phyloP scores from a whole-genome alignment of 92 coral and sea anemone genomes.

The Metridium senile region DNA sequence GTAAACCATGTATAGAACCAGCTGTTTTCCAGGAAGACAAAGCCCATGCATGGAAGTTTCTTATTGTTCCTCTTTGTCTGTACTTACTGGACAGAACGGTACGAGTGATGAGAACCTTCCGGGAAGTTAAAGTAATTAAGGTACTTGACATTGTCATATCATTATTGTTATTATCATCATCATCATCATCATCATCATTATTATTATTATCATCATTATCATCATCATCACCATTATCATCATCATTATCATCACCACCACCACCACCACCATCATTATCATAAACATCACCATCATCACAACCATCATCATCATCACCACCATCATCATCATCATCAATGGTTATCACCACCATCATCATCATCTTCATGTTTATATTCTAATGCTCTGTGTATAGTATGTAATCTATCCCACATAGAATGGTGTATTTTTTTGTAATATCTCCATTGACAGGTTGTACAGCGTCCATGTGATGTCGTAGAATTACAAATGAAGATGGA shows the following conservation, averaged over 20 bases:
- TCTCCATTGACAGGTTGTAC: constrained; percentile 41
- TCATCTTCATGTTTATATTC: no score
- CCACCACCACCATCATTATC: background rate
- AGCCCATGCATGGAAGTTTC: constrained; percentile 77
- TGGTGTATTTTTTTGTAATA: no score
- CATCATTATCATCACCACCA: background rate
- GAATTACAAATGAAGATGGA: constrained; percentile 50
- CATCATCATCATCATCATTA: background rate
- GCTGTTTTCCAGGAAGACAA: constrained; percentile 42
- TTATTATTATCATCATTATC: background rate
- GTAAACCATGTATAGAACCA: constrained; percentile 2
- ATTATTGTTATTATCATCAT: background rate
- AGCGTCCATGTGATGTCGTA: constrained; percentile 61
- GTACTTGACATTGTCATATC: constrained; percentile 21
- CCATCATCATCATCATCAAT: background rate
- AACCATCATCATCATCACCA: background rate
- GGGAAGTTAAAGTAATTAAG: constrained; percentile 51
- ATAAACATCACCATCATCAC: background rate
- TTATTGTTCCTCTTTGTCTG: constrained; percentile 51
- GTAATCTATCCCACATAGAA: no score
- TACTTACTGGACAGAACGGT: constrained; percentile 66
- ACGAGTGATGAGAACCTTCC: constrained; percentile 58
- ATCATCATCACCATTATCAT: background rate
- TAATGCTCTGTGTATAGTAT: no score
- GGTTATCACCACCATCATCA: background rate